Evolutionary conservation across 2,888 invertebrate species (phyloP).

Genomic region (Thymelicus sylvestris): DNA sequence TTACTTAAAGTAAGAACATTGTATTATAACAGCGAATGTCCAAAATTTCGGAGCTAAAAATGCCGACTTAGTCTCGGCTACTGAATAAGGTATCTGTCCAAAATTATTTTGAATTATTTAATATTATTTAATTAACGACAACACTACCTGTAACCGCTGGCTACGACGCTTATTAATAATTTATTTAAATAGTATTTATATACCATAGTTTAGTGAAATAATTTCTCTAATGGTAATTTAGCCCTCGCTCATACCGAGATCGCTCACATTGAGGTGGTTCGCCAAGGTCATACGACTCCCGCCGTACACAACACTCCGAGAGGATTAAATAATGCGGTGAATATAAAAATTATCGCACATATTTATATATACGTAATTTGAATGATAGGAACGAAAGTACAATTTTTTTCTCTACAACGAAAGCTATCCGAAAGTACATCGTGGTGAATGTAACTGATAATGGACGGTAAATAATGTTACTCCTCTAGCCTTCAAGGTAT

Average conservation of each 20-base stretch:
- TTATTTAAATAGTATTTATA: slow-evolving; percentile 77
- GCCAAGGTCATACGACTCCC: slow-evolving; percentile 4
- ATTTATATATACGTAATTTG: slow-evolving; percentile 19
- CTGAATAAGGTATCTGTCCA: slow-evolving; percentile 59
- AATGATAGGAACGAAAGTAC: slow-evolving; percentile 22
- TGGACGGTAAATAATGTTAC: slow-evolving; percentile 32
- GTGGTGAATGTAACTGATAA: slow-evolving; percentile 14
- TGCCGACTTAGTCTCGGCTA: slow-evolving; percentile 57
- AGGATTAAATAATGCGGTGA: slow-evolving; percentile 17
- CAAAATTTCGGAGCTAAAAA: slow-evolving; percentile 49
- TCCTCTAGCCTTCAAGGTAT: slow-evolving; percentile 6
- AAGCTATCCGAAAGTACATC: slow-evolving; percentile 21
- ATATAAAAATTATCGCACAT: neutral
- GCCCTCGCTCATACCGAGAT: slow-evolving; percentile 64
- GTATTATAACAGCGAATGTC: slow-evolving; percentile 55
- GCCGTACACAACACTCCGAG: slow-evolving; percentile 6
- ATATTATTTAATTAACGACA: slow-evolving; percentile 66
- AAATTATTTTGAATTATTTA: slow-evolving; percentile 56
- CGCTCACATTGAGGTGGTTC: slow-evolving; percentile 33
- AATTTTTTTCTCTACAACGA: slow-evolving; percentile 4
- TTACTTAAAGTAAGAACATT: slow-evolving; percentile 44
- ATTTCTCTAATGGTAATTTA: slow-evolving; percentile 69
- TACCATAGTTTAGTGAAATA: slow-evolving; percentile 66
- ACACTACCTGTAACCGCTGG: slow-evolving; percentile 81
- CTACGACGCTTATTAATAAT: slow-evolving; percentile 77